Evolutionary conservation across 1,140 invertebrate species (phyloP).

Genomic region (Pissodes strobi): DNA sequence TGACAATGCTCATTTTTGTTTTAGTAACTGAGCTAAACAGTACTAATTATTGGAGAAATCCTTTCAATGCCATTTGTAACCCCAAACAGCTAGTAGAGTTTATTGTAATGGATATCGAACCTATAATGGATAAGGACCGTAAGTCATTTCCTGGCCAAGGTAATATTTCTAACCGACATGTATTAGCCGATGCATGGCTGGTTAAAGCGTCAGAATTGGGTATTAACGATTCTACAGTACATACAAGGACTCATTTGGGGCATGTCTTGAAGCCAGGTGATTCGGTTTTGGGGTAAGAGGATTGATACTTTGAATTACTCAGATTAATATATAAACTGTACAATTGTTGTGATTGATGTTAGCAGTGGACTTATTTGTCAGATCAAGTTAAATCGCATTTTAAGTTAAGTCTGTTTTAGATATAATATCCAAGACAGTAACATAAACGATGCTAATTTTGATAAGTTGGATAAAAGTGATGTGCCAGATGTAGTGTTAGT

Average conservation of each 20-base stretch:
- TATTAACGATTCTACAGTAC: conserved; percentile 78
- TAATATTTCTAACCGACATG: conserved; percentile 82
- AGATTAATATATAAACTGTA: neutral
- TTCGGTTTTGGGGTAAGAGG: conserved; percentile 80
- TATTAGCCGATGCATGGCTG: conserved; percentile 92
- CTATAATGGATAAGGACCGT: conserved; percentile 76
- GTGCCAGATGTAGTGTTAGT: conserved; percentile 92
- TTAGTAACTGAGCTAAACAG: conserved; percentile 85
- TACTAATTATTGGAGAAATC: conserved; percentile 81
- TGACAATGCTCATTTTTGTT: conserved; percentile 30
- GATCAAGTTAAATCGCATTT: too few species aligned
- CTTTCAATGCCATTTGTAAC: conserved; percentile 85
- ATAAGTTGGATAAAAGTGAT: conserved; percentile 73
- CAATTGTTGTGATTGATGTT: conserved; percentile 9
- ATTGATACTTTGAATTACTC: conserved; percentile 5
- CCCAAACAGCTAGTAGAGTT: conserved; percentile 92
- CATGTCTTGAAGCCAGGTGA: conserved; percentile 93
- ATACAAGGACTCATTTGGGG: conserved; percentile 91
- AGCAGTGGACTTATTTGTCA: neutral
- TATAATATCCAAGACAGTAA: conserved; percentile 77
- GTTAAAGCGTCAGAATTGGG: conserved; percentile 89
- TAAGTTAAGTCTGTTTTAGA: too few species aligned
- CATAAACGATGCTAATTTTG: conserved; percentile 86
- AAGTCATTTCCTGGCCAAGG: conserved; percentile 86
- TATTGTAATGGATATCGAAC: conserved; percentile 93